phyloP scores from a whole-genome alignment of 2,113 vertebrate species.

The Rhineura floridana region DNA sequence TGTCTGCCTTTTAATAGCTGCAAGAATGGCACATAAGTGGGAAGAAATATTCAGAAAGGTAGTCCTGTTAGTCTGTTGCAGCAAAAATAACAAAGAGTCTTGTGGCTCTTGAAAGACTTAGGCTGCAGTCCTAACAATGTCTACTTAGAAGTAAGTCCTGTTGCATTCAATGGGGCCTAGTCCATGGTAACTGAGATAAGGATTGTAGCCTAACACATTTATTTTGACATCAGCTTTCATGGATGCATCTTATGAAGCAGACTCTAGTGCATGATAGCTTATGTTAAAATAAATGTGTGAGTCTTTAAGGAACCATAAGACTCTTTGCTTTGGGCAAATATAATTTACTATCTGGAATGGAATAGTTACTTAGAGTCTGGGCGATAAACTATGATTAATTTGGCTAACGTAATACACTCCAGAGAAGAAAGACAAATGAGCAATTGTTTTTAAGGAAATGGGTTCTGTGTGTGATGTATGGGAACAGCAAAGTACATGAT shows the following conservation, averaged over 20 bases:
- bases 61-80: too few species aligned
- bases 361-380: background rate
- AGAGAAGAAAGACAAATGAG: background rate
- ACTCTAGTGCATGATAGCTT: background rate
- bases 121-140: background rate
- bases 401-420: background rate
- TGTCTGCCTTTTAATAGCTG: background rate
- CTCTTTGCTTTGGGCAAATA: background rate
- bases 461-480: background rate
- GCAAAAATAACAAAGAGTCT: too few species aligned
- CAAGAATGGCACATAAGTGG: background rate
- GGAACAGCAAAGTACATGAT: background rate
- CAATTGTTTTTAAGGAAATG: background rate
- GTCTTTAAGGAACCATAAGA: background rate
- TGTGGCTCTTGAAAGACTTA: too few species aligned
- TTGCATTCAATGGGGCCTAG: background rate
- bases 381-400: background rate
- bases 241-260: background rate
- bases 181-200: background rate
- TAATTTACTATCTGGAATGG: background rate
- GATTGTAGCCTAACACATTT: background rate
- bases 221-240: background rate
- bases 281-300: background rate
- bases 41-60: background rate
- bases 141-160: background rate